These are phyloP conservation scores for Chelonus formosanus DNA, from an alignment of 2,888 invertebrate genomes.

Conservation along the genomic window DNA sequence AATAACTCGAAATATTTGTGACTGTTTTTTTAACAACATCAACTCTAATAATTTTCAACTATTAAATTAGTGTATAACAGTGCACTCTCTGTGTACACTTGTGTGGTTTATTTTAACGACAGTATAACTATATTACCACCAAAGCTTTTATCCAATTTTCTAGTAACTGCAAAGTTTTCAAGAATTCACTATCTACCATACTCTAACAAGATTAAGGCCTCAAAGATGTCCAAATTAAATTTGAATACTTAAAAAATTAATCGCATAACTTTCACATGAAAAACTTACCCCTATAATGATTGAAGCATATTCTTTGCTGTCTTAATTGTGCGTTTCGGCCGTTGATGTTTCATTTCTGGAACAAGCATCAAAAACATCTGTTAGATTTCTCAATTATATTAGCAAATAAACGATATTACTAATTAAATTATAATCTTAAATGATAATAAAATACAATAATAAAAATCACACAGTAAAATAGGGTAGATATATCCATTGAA, in stretches of 20 bases:
- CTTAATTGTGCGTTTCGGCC: too few relatives aligned
- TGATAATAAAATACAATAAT: background rate
- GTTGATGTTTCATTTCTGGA: too few relatives aligned
- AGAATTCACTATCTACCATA: conserved; percentile 26
- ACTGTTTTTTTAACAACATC: too few relatives aligned
- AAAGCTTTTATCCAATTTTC: conserved; percentile 31
- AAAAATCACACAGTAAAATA: background rate
- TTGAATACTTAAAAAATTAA: conserved; percentile 18
- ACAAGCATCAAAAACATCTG: too few relatives aligned
- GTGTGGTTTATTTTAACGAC: conserved; percentile 17
- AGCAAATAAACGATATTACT: background rate
- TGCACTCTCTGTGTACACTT: background rate
- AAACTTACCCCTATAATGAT: too few relatives aligned
- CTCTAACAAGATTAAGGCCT: conserved; percentile 38
- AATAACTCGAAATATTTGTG: too few relatives aligned
- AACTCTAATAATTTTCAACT: too few relatives aligned
- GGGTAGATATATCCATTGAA: conserved; percentile 12
- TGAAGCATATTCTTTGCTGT: too few relatives aligned
- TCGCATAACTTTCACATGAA: background rate
- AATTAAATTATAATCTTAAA: background rate
- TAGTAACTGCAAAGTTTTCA: conserved; percentile 28
- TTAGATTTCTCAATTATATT: too few relatives aligned
- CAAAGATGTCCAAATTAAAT: conserved; percentile 17
- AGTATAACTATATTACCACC: conserved; percentile 23
- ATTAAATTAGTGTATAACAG: background rate